Base-by-base conservation (phyloP, 2,888 invertebrate genomes). In the Drosophila multiciliata region DNA sequence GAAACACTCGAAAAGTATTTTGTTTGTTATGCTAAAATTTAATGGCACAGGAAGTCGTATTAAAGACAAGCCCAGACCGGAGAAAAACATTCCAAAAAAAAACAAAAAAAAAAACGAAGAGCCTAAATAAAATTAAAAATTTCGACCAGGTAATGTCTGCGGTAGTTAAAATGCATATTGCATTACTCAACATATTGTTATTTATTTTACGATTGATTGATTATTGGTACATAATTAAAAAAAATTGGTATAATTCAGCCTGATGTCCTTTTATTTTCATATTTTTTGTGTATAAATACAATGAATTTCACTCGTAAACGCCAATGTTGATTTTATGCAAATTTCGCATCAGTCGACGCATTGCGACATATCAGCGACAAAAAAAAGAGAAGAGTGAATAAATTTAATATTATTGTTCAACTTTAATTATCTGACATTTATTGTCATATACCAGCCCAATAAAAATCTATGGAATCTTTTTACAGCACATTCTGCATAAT, bases 21-120 rank as follows among this genome's bases (percentile, higher is more conserved):
- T 78, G 89, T 90, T 90, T 90, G 89, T 88, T 90, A 87, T 90
- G 87, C 87, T 88, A 83, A 86, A 87, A 90, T 87, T 87, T 88
- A 90, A 87, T 88, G 82, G 80, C 82, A 70, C 73, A 74, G 87
- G 87, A 87, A 87, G 87, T 87, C 89, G 74, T 82, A 80, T 90
- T 86, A 82, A 86, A 89, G 83, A 78, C 80, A 58, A 67, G 57
- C 66, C 66, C 50, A 50, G 59, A 58, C 52, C 66, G 49, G 42
- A 38, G 38, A 55, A 64, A 45, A 58, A 35, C 35, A 38, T 49
- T 45, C 61, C 50, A 20, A 42, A 50, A 23, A 53, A 66, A 60
- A 48, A 26, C 40, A 17, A 17, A 62, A 11, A 15, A 40, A 17
- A 59, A 26, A 61, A 15, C 33, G 62, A 29, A 53, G 5, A 40